phyloP scores from a whole-genome alignment of 2,888 invertebrate species.

The Tyria jacobaeae region DNA sequence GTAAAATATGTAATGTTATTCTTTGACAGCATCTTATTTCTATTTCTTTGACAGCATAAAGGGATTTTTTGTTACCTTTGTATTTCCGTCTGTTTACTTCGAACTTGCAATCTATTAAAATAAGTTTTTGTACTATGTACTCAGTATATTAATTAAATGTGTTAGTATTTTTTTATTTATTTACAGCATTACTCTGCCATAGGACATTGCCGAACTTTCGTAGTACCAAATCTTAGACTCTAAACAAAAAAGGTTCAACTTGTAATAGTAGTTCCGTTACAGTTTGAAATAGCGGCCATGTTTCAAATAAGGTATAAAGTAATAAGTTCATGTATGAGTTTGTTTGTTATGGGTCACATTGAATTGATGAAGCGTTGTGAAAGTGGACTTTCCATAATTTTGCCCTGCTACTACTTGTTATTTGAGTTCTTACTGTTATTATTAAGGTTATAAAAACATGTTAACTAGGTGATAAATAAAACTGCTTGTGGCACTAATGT shows the following conservation, averaged over 20 bases:
- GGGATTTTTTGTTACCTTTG: background rate
- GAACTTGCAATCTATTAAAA: too few relatives aligned
- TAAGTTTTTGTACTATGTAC: too few relatives aligned
- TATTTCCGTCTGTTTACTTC: background rate
- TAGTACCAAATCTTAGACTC: background rate
- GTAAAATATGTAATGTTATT: too few relatives aligned
- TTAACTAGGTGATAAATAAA: background rate
- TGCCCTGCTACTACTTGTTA: background rate
- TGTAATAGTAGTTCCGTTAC: conserved; percentile 43
- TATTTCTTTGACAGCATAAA: background rate
- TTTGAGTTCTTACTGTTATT: background rate
- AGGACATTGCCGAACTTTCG: background rate
- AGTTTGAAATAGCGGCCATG: conserved; percentile 37
- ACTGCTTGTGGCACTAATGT: too few relatives aligned
- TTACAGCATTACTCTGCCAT: background rate
- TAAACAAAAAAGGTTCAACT: conserved; percentile 10
- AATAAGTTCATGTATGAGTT: conserved; percentile 44
- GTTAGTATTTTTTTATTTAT: background rate
- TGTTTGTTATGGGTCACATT: conserved; percentile 38
- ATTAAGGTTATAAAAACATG: background rate
- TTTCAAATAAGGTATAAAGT: conserved; percentile 49
- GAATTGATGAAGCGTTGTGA: conserved; percentile 5
- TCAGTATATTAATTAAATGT: too few relatives aligned
- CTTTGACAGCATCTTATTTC: background rate
- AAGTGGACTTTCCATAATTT: conserved; percentile 1